A percentile compares a stretch with the other conserved stretches of the same genome.
Evolutionary conservation across 2,888 invertebrate species (phyloP).

Genomic region (Hydrotaea diabolus): DNA sequence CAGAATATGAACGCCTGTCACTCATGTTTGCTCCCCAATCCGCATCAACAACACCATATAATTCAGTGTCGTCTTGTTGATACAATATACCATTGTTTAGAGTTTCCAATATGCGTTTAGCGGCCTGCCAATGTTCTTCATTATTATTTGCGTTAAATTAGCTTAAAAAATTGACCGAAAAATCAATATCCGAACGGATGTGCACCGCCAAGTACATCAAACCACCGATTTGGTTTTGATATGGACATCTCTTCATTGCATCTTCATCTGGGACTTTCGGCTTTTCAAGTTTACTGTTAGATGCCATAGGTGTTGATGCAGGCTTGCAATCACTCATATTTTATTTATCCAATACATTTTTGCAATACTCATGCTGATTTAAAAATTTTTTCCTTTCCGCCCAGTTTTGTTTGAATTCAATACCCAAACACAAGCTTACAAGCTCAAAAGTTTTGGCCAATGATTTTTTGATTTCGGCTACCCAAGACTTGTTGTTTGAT

Average conservation of each 20-base stretch:
- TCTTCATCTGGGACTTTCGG: constrained; percentile 47
- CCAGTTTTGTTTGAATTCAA: constrained; percentile 37
- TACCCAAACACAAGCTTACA: constrained; percentile 42
- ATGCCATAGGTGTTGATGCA: constrained; percentile 53
- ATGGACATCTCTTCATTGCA: constrained; percentile 55
- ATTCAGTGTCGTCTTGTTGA: constrained; percentile 23
- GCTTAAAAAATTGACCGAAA: constrained; percentile 58
- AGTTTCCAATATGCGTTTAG: constrained; percentile 63
- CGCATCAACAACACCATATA: constrained; percentile 63
- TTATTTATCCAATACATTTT: constrained; percentile 14
- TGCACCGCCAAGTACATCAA: constrained; percentile 65
- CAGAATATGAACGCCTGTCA: constrained; percentile 66
- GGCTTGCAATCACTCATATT: constrained; percentile 45
- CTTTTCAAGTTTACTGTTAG: constrained; percentile 40
- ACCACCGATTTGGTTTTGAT: constrained; percentile 66
- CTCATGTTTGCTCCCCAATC: constrained; percentile 64
- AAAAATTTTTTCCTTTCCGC: constrained; percentile 14
- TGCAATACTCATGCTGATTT: constrained; percentile 34
- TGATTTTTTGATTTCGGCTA: constrained; percentile 43
- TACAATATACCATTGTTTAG: constrained; percentile 52
- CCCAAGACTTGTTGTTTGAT: constrained; percentile 41
- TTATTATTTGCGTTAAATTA: constrained; percentile 63
- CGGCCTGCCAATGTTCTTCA: constrained; percentile 65
- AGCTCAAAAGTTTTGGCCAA: constrained; percentile 50
- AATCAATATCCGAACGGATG: constrained; percentile 61